Percentiles rank a stretch among this genome's conserved stretches.
Conservation (phyloP, 2,888 invertebrate genomes). For the Acronicta aceris region DNA sequence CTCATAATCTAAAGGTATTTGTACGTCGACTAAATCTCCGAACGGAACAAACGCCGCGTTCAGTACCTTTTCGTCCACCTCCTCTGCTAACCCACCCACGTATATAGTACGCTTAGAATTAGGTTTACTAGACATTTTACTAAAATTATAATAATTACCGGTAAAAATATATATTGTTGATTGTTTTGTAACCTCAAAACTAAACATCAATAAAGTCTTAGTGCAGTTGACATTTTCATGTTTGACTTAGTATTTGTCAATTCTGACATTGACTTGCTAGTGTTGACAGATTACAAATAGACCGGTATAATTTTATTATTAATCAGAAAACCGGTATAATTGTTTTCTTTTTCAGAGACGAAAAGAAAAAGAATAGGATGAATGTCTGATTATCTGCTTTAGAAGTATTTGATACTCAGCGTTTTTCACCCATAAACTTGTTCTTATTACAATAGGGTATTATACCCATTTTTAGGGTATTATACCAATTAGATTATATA, state of each 20-base stretch:
- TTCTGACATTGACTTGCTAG: background rate
- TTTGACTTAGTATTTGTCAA: no score
- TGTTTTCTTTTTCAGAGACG: no score
- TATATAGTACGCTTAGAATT: conserved; percentile 95
- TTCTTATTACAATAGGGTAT: no score
- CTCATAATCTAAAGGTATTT: conserved; percentile 99
- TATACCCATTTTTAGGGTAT: no score
- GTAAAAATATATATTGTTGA: conserved; percentile 26
- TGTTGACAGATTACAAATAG: no score
- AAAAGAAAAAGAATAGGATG: no score
- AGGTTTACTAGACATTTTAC: conserved; percentile 84
- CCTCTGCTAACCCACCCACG: conserved; percentile 96
- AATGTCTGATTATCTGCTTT: no score
- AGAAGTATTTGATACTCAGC: no score
- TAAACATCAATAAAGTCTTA: conserved; percentile 12
- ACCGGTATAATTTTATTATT: no score
- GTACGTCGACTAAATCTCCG: conserved; percentile 99
- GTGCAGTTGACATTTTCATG: conserved; percentile 7
- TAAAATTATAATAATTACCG: conserved; percentile 19
- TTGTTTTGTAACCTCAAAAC: conserved; percentile 45
- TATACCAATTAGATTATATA: no score
- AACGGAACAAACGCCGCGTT: conserved; percentile 99
- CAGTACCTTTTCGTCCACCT: conserved; percentile 98
- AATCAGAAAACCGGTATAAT: no score
- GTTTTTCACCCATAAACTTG: no score